Conservation (phyloP, 1,140 invertebrate species). For the Tetramorium parvispinum region DNA sequence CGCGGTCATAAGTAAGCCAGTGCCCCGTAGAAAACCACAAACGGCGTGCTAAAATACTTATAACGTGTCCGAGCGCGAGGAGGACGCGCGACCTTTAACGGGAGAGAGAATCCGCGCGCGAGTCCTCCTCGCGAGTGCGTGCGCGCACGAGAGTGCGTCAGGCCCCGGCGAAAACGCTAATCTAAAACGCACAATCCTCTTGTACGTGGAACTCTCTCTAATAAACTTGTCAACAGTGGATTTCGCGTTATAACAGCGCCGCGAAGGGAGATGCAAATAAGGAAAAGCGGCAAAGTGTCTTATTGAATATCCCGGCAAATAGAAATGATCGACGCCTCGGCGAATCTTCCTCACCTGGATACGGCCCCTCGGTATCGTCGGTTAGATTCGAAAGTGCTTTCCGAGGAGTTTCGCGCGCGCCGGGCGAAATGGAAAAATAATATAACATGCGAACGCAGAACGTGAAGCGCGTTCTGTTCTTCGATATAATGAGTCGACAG, state of each 20-base stretch:
- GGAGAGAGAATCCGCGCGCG: slow-evolving; percentile 31
- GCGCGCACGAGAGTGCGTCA: neutral
- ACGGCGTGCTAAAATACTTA: slow-evolving; percentile 59
- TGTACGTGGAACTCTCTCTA: slow-evolving; percentile 68
- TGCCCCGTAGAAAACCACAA: slow-evolving; percentile 47
- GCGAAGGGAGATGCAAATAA: slow-evolving; percentile 45
- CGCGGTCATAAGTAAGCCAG: slow-evolving; percentile 51
- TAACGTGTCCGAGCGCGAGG: slow-evolving; percentile 38
- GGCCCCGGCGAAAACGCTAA: slow-evolving; percentile 23
- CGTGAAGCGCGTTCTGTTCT: neutral
- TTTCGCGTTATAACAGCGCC: slow-evolving; percentile 73
- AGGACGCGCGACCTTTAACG: slow-evolving; percentile 67
- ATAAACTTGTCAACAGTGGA: slow-evolving; percentile 80
- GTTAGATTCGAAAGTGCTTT: slow-evolving; percentile 32
- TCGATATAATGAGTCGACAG: slow-evolving; percentile 36
- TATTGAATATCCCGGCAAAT: slow-evolving; percentile 1
- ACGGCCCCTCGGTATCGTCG: neutral
- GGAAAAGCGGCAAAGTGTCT: neutral
- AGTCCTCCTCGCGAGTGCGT: slow-evolving; percentile 27
- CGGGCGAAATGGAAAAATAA: slow-evolving; percentile 12
- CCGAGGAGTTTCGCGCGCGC: neutral
- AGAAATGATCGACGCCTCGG: slow-evolving; percentile 20
- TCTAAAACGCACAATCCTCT: slow-evolving; percentile 59
- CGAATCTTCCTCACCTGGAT: neutral
- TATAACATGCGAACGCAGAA: slow-evolving; percentile 3